phyloP scores from a whole-genome alignment of 2,113 vertebrate genomes.

The Hippocampus barbouri region DNA sequence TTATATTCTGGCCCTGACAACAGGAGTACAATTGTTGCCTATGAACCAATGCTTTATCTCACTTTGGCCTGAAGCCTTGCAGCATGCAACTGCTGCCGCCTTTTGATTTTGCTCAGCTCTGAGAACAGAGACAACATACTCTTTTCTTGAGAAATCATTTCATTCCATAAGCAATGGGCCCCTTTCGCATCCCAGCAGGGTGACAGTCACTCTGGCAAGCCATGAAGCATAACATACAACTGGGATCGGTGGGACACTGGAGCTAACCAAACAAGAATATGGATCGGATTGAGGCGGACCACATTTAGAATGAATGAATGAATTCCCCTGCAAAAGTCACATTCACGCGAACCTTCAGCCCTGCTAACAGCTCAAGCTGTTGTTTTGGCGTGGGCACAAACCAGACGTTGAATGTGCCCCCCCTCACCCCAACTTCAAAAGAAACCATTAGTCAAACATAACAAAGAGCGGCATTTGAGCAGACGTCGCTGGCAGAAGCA shows the following conservation, averaged over 20 bases:
- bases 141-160: background rate
- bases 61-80: background rate
- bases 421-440: constrained; percentile 63
- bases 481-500: constrained; percentile 63
- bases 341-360: constrained; percentile 38
- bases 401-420: constrained; percentile 62
- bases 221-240: constrained; percentile 49
- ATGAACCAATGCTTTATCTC: background rate
- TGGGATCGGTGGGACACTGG: constrained; percentile 58
- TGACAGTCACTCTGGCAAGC: background rate
- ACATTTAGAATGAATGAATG: constrained; percentile 25
- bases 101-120: background rate
- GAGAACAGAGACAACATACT: background rate
- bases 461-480: constrained; percentile 67
- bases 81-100: background rate
- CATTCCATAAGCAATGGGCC: background rate
- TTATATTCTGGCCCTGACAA: background rate
- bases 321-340: constrained; percentile 35
- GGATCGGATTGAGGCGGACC: constrained; percentile 41
- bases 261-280: constrained; percentile 65
- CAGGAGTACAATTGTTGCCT: background rate
- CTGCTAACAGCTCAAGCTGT: background rate
- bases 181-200: background rate
- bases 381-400: constrained; percentile 41
- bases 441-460: constrained; percentile 71